Conservation (phyloP, 2,113 vertebrate species). For the Hyaena hyaena region DNA sequence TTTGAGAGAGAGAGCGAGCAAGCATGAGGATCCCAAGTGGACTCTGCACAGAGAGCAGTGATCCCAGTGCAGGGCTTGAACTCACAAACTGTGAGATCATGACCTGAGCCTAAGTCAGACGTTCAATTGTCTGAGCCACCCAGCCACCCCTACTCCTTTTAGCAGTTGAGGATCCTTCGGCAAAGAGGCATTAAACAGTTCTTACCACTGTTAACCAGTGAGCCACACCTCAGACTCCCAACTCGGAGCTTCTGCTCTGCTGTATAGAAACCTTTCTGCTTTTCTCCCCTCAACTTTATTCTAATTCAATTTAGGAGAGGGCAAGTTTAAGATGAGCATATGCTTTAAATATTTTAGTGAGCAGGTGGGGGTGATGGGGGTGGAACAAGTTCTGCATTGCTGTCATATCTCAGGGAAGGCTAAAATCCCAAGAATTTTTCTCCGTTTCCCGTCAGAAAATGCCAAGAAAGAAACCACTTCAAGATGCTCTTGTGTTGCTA, state of each 20-base stretch:
- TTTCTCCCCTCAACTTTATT: not conserved
- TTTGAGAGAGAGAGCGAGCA: too few relatives aligned
- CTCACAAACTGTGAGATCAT: too few relatives aligned
- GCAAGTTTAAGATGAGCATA: not conserved
- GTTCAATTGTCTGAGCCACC: too few relatives aligned
- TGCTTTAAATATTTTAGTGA: not conserved
- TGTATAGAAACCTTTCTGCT: not conserved
- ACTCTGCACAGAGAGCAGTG: too few relatives aligned
- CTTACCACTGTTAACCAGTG: not conserved
- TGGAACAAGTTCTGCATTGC: not conserved
- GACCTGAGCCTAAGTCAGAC: too few relatives aligned
- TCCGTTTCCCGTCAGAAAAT: not conserved
- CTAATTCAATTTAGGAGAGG: not conserved
- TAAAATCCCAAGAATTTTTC: not conserved
- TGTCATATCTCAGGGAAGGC: not conserved
- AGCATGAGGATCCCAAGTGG: too few relatives aligned
- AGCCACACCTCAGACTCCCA: not conserved
- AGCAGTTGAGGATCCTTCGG: not conserved
- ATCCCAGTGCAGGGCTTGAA: too few relatives aligned
- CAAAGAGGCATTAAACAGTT: not conserved
- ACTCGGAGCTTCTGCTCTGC: not conserved
- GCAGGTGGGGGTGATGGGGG: accelerated
- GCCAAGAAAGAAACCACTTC: not conserved
- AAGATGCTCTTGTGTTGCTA: not conserved
- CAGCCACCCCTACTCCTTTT: not conserved